A percentile compares a stretch with the other conserved stretches of the same genome.
These are phyloP conservation scores for Nothobranchius furzeri DNA, from an alignment of 2,113 vertebrate species.

Conservation along the genomic window DNA sequence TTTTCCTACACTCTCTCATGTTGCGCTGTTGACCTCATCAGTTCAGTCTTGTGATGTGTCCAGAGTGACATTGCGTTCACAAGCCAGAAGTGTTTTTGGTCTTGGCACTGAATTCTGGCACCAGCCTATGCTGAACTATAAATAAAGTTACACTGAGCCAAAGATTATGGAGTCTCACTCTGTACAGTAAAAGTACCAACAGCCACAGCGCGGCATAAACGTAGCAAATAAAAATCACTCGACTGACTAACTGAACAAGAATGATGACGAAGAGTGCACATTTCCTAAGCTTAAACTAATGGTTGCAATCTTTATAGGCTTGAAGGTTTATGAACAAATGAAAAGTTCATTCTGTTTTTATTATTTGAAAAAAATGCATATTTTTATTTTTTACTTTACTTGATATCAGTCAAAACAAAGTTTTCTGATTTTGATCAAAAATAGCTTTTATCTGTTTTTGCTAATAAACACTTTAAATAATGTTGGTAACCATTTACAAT, in stretches of 20 bases:
- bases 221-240: background rate
- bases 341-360: too few species aligned
- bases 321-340: too few species aligned
- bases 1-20: slow-evolving; percentile 11
- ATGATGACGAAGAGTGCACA: too few species aligned
- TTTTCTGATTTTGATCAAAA: too few species aligned
- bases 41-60: slow-evolving; percentile 59
- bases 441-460: too few species aligned
- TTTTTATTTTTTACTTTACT: too few species aligned
- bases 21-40: slow-evolving; percentile 14
- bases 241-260: background rate
- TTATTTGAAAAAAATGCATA: too few species aligned
- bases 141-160: slow-evolving; percentile 48
- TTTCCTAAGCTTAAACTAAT: too few species aligned
- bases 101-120: slow-evolving; percentile 49
- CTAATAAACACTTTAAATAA: too few species aligned
- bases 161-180: background rate
- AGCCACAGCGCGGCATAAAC: background rate
- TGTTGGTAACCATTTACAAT: too few species aligned
- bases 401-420: too few species aligned
- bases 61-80: slow-evolving; percentile 67
- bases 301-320: too few species aligned
- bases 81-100: slow-evolving; percentile 51
- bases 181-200: background rate
- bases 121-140: slow-evolving; percentile 42